Evolutionary conservation across 1,140 invertebrate genomes (phyloP).

Genomic region (Calephelis nemesis): DNA sequence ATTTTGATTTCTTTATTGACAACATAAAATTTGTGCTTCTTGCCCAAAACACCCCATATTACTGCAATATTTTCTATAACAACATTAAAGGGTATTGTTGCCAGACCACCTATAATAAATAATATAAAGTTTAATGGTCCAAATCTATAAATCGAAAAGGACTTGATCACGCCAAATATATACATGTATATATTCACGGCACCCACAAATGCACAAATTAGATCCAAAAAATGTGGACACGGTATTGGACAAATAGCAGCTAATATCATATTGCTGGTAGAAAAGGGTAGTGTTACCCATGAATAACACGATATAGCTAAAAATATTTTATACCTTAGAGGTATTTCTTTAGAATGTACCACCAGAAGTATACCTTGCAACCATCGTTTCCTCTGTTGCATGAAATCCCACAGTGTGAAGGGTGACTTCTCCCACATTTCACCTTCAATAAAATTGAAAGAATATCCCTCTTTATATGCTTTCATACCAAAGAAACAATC

Average conservation of each 20-base stretch:
- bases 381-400: slow-evolving; percentile 98
- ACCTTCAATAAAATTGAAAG: slow-evolving; percentile 96
- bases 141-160: slow-evolving; percentile 93
- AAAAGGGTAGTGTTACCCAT: slow-evolving; percentile 96
- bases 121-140: slow-evolving; percentile 89
- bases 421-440: slow-evolving; percentile 99
- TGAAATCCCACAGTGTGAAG: slow-evolving; percentile 95
- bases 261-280: slow-evolving; percentile 92
- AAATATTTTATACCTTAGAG: slow-evolving; percentile 89
- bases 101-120: slow-evolving; percentile 91
- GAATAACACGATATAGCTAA: slow-evolving; percentile 95
- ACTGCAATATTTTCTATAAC: slow-evolving; percentile 96
- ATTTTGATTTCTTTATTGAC: slow-evolving; percentile 93
- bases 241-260: slow-evolving; percentile 92
- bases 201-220: slow-evolving; percentile 92
- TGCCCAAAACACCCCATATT: slow-evolving; percentile 93
- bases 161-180: slow-evolving; percentile 96
- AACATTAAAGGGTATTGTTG: slow-evolving; percentile 94
- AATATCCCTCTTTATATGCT: slow-evolving; percentile 90
- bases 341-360: slow-evolving; percentile 93
- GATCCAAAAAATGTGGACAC: slow-evolving; percentile 89
- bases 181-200: slow-evolving; percentile 98
- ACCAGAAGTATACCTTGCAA: slow-evolving; percentile 97
- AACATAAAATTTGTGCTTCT: slow-evolving; percentile 97
- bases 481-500: slow-evolving; percentile 98